A percentile compares a stretch with the other conserved stretches of the same genome.
phyloP scores from a whole-genome alignment of 2,113 vertebrate genomes.

The Mobula birostris region DNA sequence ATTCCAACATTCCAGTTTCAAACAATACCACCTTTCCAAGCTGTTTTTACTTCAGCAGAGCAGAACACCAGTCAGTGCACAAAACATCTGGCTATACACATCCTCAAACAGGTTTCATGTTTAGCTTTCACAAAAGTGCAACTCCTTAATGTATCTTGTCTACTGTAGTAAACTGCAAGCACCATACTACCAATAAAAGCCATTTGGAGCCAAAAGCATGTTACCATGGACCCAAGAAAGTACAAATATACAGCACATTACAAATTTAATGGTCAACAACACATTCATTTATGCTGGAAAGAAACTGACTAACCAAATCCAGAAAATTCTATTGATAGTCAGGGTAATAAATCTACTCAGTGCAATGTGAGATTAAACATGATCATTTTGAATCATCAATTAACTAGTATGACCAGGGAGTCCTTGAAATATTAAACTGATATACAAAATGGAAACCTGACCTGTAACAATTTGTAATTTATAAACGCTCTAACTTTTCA shows the following conservation, averaged over 20 bases:
- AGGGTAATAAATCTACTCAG: not conserved
- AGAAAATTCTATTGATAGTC: not conserved
- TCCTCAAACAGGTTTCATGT: slow-evolving; percentile 77
- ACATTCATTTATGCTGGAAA: not conserved
- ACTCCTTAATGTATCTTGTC: slow-evolving; percentile 48
- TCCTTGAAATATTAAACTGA: not conserved
- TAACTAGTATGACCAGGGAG: not conserved
- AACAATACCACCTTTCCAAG: slow-evolving; percentile 42
- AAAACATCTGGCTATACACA: slow-evolving; percentile 77
- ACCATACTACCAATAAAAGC: not conserved
- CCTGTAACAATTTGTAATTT: slow-evolving; percentile 45
- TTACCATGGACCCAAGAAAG: not conserved
- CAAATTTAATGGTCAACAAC: not conserved
- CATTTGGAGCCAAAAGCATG: not conserved
- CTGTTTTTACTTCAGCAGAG: slow-evolving; percentile 53
- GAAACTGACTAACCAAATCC: not conserved
- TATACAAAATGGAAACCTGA: not conserved
- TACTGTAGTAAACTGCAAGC: slow-evolving; percentile 42
- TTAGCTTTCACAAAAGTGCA: slow-evolving; percentile 76
- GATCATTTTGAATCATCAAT: not conserved
- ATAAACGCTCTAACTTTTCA: slow-evolving; percentile 87
- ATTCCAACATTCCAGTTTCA: slow-evolving; percentile 45
- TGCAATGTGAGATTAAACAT: not conserved
- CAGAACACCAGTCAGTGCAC: slow-evolving; percentile 56
- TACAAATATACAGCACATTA: not conserved